Base-by-base conservation (phyloP, 2,888 invertebrate genomes). In the Amphipoea lucens region DNA sequence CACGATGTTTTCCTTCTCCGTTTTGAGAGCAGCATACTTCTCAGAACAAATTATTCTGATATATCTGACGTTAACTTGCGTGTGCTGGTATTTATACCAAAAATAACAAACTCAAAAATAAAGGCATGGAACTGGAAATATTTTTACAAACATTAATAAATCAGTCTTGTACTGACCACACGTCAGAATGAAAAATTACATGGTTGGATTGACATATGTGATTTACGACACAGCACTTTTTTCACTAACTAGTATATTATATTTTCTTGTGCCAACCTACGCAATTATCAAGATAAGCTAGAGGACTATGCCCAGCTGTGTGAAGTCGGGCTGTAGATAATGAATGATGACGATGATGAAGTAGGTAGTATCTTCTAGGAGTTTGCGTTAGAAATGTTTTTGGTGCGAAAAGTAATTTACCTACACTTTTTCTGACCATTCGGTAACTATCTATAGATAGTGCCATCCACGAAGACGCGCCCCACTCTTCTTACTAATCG, bases 61-160 rank as follows among this genome's bases (percentile, higher is more conserved):
- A 40, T 20, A 51, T 54, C 29, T 40, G 51, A 71, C 36, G n/a
- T 36, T 12, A n/a, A 51, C 17, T 48, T 9, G 69, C 36, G 23
- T 69, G 29, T 23, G 36, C 23, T 23, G 45, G 12, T 73, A 51
- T 9, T 60, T 48, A 14, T 1, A 29, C 4, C 29, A 63, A 69
- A 68, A 69, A 69, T 36, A 69, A 82, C 11, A 70, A 75, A 45
- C 12, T 23, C 20, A 7, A 17, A 51, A 20, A 17, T 74, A 42
- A 60, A 48, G 17, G 23, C 4, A 17, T 0, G 4, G 7, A 45
- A 45, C 14, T 6, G 23, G 23, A 70, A 74, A 72, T n/a, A 45
- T n/a, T 79, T 65, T 36, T 54, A 57, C 29, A 65, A 79, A 79
- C 63, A 80, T 63, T 54, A 71, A 79, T 74, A 68, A 79, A 75